phyloP scores from a whole-genome alignment of 2,113 vertebrate species.

The Halcyon senegalensis region DNA sequence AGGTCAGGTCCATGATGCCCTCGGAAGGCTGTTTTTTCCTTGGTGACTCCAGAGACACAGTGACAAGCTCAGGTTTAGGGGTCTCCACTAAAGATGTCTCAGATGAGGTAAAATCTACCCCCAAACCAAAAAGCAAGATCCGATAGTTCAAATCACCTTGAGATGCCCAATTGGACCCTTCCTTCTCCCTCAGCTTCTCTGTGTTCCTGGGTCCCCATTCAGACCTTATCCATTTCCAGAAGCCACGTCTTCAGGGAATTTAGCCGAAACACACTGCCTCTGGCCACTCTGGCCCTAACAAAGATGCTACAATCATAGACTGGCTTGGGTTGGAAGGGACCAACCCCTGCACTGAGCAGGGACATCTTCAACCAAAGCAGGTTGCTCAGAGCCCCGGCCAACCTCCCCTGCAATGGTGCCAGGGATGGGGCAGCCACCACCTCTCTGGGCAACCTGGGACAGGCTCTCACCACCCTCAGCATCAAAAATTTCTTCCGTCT shows the following conservation, averaged over 20 bases:
- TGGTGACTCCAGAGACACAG: background rate
- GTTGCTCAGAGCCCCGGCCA: too few relatives aligned
- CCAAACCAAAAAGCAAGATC: background rate
- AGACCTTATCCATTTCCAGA: background rate
- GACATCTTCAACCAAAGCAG: too few relatives aligned
- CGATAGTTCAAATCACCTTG: too few relatives aligned
- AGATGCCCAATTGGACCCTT: background rate
- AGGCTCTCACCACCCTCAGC: too few relatives aligned
- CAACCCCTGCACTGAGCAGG: too few relatives aligned
- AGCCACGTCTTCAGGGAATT: background rate
- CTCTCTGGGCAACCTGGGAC: too few relatives aligned
- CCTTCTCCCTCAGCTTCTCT: background rate
- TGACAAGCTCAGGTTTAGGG: background rate
- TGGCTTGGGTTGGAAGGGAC: too few relatives aligned
- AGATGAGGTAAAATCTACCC: background rate
- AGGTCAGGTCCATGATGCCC: background rate
- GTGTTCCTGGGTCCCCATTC: background rate
- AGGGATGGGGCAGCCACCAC: too few relatives aligned
- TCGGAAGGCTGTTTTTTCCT: background rate
- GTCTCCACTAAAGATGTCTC: background rate
- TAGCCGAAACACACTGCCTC: rapidly evolving
- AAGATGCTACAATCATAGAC: too few relatives aligned
- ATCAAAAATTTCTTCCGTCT: too few relatives aligned
- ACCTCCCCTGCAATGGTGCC: too few relatives aligned
- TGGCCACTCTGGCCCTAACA: background rate